Base-by-base conservation (phyloP, 2,797 vertebrate species). In the Chromis chromis region DNA sequence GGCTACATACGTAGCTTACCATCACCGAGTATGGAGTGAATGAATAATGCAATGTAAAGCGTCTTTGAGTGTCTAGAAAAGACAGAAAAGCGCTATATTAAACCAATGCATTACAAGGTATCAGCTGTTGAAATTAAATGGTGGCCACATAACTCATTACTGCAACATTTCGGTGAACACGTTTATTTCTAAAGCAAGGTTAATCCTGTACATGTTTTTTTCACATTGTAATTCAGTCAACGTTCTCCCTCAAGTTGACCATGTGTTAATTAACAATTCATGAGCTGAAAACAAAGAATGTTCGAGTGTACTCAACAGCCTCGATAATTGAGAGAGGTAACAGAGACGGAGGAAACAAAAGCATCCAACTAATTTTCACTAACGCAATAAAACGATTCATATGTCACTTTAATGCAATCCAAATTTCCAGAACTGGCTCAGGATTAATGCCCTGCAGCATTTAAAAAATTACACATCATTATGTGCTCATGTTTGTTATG, bases 261-360 rank as follows among this genome's bases (percentile, higher is more conserved):
- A 40, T 0, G 2, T 11, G 40, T 53, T 39, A 77, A 65, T 73
- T 39, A 69, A 77, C 73, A 65, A 64, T 78, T 60, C 53, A 85
- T 76, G 55, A 67, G 64, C 31, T 48, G 64, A 68, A 76, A 79
- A 67, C 70, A 77, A 84, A 70, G 49, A 46, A 57, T 55, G 44
- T 53, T 81, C 12, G 61, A 78, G 65, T 68, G 71, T 14, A 44
- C 65, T 79, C 50, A 25, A 19, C 39, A 59, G 42, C 33, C 24
- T n/a, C 42, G 50, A 64, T 46, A 62, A 65, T 52, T 12, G 36
- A 52, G 56, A 28, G 60, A 53, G 56, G 63, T 42, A 22, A 71
- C 48, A 60, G 6, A 81, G 40, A 46, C 16, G 14, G 54, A 67
- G 46, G 28, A 17, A 57, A 79, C 56, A 66, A 79, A 76, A 33